Evolutionary conservation across 2,113 vertebrate species (phyloP), one percentile per base, ranked within the genome.

Genomic region (Climacteris rufus): DNA sequence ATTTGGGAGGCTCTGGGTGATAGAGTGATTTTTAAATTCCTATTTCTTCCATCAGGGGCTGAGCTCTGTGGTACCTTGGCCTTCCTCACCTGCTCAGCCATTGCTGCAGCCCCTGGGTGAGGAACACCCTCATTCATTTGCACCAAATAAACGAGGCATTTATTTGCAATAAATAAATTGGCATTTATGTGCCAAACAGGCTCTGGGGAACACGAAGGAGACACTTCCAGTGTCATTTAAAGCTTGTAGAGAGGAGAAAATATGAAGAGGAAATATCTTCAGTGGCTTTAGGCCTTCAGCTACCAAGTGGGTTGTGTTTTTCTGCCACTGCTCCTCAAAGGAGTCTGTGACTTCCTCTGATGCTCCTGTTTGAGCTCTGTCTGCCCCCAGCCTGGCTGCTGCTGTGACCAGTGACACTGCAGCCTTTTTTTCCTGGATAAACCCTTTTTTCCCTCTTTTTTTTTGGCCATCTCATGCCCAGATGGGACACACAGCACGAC

Each of bases 291-390:
- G 35, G 10, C 40, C 27, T 66, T 35, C 52, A 37, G 42, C 59
- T 63, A 8, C 3, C 3, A 40, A 35, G 30, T 0, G 0, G 18
- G 33, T 28, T 60, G 0, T 23, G 12, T 54, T 61, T 64, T 16
- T 66, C 16, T 21, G 23, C 17, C 1, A 0, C 3, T 35, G n/a
- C 33, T 45, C 50, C n/a, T 63, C 35, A 5, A 4, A 7, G 35
- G 25, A 17, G 15, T 4, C 71, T 31, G 35, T 65, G 50, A 28
- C n/a, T 83, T 91, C 44, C 33, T n/a, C n/a, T 52, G 3, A 24
- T 22, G 47, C 17, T 61, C 66, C 56, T n/a, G 25, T 57, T 47
- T 20, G 59, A 66, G 22, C 31, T 59, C 44, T 79, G 71, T n/a
- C n/a, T n/a, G n/a, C n/a, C n/a, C n/a, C n/a, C n/a, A n/a, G n/a